These are phyloP conservation scores for Stegana nigrithorax DNA, from an alignment of 2,888 invertebrate species.

Conservation along the genomic window DNA sequence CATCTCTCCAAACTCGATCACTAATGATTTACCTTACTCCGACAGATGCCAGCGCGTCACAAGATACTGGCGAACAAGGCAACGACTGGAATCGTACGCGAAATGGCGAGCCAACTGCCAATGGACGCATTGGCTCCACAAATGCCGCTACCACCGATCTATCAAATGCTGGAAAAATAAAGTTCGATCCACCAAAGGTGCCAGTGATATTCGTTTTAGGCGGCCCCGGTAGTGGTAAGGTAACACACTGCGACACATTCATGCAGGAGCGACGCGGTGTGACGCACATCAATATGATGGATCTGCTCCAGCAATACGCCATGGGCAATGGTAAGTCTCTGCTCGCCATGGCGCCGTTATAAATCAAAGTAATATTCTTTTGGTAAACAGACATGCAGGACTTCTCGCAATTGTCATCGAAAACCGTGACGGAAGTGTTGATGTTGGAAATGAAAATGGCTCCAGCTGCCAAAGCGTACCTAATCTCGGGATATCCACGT, in stretches of 20 bases:
- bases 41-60: slow-evolving; percentile 75
- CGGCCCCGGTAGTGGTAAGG: slow-evolving; percentile 97
- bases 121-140: slow-evolving; percentile 68
- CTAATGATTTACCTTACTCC: slow-evolving; percentile 18
- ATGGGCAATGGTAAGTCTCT: slow-evolving; percentile 81
- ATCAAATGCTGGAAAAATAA: slow-evolving; percentile 84
- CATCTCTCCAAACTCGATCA: too few relatives aligned
- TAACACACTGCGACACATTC: slow-evolving; percentile 94
- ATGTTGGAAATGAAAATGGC: slow-evolving; percentile 96
- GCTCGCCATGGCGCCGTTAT: background rate
- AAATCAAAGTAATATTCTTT: background rate
- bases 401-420: slow-evolving; percentile 85
- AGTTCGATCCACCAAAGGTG: slow-evolving; percentile 86
- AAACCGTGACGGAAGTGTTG: slow-evolving; percentile 88
- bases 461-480: slow-evolving; percentile 86
- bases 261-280: slow-evolving; percentile 88
- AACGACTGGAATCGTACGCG: slow-evolving; percentile 68
- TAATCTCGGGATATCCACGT: slow-evolving; percentile 90
- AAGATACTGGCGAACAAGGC: slow-evolving; percentile 77
- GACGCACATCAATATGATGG: slow-evolving; percentile 92
- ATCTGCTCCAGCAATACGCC: slow-evolving; percentile 88
- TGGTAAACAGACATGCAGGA: slow-evolving; percentile 82
- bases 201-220: slow-evolving; percentile 92
- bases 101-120: slow-evolving; percentile 50
- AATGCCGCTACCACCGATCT: slow-evolving; percentile 77